These are phyloP conservation scores for Harpalus rufipes DNA, from an alignment of 2,888 invertebrate species.

Conservation along the genomic window DNA sequence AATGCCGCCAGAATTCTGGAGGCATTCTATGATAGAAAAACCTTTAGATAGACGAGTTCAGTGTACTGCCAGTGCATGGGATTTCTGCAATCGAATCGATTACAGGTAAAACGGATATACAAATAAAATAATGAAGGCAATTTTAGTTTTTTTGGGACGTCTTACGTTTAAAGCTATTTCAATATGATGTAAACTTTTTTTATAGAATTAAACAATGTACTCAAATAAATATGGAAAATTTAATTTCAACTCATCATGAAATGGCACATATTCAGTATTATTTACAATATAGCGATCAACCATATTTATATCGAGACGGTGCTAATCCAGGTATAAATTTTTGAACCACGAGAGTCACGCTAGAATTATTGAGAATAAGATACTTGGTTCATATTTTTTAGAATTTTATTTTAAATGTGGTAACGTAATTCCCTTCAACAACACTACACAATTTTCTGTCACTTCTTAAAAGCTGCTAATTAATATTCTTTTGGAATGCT, in stretches of 20 bases:
- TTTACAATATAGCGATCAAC: conserved; percentile 87
- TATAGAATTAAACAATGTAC: conserved; percentile 91
- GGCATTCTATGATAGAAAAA: conserved; percentile 87
- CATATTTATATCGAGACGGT: conserved; percentile 87
- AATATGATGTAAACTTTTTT: conserved; percentile 50
- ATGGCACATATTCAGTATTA: conserved; percentile 92
- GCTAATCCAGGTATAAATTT: conserved; percentile 86
- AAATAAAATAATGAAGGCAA: conserved; percentile 4
- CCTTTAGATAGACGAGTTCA: conserved; percentile 86
- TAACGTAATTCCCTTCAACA: too few species aligned
- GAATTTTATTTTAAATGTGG: too few species aligned
- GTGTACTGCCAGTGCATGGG: conserved; percentile 90
- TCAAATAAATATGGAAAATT: conserved; percentile 86
- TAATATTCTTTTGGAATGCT: too few species aligned
- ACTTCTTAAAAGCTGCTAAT: too few species aligned
- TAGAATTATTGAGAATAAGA: too few species aligned
- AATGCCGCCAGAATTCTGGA: conserved; percentile 92
- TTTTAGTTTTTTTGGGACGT: neutral
- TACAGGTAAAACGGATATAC: conserved; percentile 81
- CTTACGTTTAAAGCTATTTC: too few species aligned
- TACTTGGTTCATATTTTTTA: too few species aligned
- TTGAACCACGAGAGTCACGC: neutral
- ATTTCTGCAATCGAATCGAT: conserved; percentile 90
- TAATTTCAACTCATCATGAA: conserved; percentile 89
- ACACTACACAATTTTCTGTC: too few species aligned